Evolutionary conservation across 30 jellyfish, hydroid and myxozoan species (phyloP).

Genomic region (Catostylus mosaicus): DNA sequence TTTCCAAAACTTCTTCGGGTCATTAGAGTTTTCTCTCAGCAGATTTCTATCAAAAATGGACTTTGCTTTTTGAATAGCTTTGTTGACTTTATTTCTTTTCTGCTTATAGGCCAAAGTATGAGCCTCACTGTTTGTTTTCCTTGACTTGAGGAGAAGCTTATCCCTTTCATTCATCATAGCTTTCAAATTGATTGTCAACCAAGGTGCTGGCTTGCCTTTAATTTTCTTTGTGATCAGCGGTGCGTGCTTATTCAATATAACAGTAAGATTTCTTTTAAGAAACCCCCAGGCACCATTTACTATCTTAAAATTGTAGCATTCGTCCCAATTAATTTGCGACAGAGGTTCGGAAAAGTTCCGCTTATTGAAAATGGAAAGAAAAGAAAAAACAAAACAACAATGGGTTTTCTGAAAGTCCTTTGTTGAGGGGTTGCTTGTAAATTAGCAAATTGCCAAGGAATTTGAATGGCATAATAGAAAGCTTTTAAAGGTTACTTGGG

Average conservation of each 20-base stretch:
- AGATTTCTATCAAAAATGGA: background rate
- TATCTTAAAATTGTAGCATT: conserved; percentile 15
- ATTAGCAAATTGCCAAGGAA: too few species aligned
- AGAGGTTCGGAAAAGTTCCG: too few species aligned
- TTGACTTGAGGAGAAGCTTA: conserved; percentile 42
- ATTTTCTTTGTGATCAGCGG: too few species aligned
- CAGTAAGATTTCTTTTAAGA: conserved; percentile 21
- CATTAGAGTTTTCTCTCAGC: conserved; percentile 22
- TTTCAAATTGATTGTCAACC: conserved; percentile 51
- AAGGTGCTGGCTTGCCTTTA: too few species aligned
- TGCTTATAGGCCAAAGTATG: conserved; percentile 26
- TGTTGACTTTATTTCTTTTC: conserved; percentile 10
- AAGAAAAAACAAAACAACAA: too few species aligned
- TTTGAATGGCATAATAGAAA: too few species aligned
- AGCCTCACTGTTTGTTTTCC: conserved; percentile 51
- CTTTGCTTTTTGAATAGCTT: background rate
- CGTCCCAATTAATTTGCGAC: conserved; percentile 35
- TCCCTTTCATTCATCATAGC: conserved; percentile 48
- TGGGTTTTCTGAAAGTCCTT: too few species aligned
- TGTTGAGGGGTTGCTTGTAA: too few species aligned
- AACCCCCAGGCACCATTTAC: conserved; percentile 58
- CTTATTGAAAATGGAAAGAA: too few species aligned
- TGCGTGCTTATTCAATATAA: conserved; percentile 30
- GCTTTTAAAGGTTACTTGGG: too few species aligned
- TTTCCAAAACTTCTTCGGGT: conserved; percentile 27